These are phyloP conservation scores for Latrodectus geometricus DNA, from an alignment of 1,140 invertebrate species.

Conservation along the genomic window DNA sequence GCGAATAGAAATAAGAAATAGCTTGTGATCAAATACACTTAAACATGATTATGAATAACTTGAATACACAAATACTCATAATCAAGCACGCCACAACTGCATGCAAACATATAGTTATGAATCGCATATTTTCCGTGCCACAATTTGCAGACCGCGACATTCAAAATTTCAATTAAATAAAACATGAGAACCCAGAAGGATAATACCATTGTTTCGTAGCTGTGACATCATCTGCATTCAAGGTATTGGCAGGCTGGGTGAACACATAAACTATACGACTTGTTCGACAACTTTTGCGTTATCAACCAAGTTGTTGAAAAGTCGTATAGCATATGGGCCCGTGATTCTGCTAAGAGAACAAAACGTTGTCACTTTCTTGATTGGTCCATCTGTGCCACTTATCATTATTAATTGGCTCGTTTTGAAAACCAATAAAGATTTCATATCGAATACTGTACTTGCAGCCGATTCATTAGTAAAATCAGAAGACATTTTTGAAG, in stretches of 20 bases:
- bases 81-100: slow-evolving; percentile 26
- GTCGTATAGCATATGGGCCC: slow-evolving; percentile 53
- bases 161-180: not conserved
- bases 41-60: no score
- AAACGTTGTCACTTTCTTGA: not conserved
- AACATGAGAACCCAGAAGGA: not conserved
- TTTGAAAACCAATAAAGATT: no score
- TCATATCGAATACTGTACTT: no score
- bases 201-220: not conserved
- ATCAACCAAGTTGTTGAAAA: slow-evolving; percentile 62
- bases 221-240: not conserved
- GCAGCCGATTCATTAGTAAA: no score
- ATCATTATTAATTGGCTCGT: no score
- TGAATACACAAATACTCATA: not conserved
- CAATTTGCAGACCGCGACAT: slow-evolving; percentile 13
- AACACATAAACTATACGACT: slow-evolving; percentile 60
- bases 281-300: slow-evolving; percentile 61
- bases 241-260: not conserved
- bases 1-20: no score
- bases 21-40: no score
- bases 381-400: not conserved
- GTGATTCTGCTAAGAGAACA: not conserved
- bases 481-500: no score
- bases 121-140: no score
- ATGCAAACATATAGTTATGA: not conserved